Percentiles rank a stretch among this genome's conserved stretches.
Evolutionary conservation across 2,797 vertebrate genomes (phyloP).

Genomic region (Gallinago nigripennis): DNA sequence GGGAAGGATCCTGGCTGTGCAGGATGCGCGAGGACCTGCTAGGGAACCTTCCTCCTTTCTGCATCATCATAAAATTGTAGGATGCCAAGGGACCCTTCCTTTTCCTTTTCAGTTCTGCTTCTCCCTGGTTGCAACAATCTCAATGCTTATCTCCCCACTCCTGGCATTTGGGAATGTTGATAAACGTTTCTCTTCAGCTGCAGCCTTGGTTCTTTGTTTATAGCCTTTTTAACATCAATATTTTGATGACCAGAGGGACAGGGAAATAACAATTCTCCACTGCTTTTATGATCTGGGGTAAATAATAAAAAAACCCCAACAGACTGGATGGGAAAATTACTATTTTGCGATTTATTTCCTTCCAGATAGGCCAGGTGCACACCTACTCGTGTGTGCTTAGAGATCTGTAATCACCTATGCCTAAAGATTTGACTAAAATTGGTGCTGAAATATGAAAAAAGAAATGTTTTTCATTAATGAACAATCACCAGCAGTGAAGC

Average conservation of each 20-base stretch:
- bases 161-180: neutral
- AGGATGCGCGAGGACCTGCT: neutral
- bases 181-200: conserved; percentile 13
- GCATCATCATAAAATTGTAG: neutral
- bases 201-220: conserved; percentile 13
- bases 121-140: neutral
- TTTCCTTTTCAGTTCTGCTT: neutral
- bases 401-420: neutral
- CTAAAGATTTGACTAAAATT: neutral
- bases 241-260: conserved; percentile 15
- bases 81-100: neutral
- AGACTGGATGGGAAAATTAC: neutral
- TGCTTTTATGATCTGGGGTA: neutral
- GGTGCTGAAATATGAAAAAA: neutral
- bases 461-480: neutral
- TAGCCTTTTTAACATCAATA: neutral
- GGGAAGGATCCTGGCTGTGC: neutral
- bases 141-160: neutral
- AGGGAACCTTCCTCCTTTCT: neutral
- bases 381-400: neutral
- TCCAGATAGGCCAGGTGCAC: neutral
- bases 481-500: neutral
- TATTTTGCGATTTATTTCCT: neutral
- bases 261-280: neutral
- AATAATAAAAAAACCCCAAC: neutral